These are phyloP conservation scores for Bellardia pandia DNA, from an alignment of 2,888 invertebrate genomes.

Conservation along the genomic window DNA sequence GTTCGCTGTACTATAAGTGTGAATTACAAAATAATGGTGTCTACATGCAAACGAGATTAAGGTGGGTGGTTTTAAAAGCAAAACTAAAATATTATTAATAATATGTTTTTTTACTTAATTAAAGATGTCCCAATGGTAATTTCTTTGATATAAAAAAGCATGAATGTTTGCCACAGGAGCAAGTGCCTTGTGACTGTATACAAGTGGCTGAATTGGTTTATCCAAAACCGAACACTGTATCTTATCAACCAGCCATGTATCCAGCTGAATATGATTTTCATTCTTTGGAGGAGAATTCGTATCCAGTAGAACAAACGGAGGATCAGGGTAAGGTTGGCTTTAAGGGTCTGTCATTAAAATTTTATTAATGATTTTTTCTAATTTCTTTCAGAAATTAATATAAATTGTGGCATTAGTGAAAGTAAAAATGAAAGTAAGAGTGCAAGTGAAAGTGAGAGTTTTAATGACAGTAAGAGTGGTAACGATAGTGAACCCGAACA, in stretches of 20 bases:
- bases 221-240: conserved; percentile 59
- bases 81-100: background rate
- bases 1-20: conserved; percentile 84
- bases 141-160: conserved; percentile 76
- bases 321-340: conserved; percentile 67
- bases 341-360: background rate
- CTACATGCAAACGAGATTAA: conserved; percentile 82
- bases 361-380: background rate
- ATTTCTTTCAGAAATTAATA: background rate
- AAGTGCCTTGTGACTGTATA: conserved; percentile 77
- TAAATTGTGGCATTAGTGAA: background rate
- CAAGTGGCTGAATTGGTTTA: conserved; percentile 75
- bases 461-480: background rate
- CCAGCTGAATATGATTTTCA: conserved; percentile 67
- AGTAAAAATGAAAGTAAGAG: background rate
- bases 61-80: conserved; percentile 70
- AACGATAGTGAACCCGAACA: background rate
- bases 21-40: conserved; percentile 79
- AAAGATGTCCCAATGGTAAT: conserved; percentile 78
- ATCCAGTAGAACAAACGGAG: conserved; percentile 66
- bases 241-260: conserved; percentile 67
- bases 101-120: background rate
- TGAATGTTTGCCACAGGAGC: conserved; percentile 76
- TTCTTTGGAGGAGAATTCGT: conserved; percentile 60
- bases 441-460: conserved; percentile 11